These are phyloP conservation scores for Hephaestus fuliginosus DNA, from an alignment of 2,797 vertebrate genomes.

Conservation along the genomic window DNA sequence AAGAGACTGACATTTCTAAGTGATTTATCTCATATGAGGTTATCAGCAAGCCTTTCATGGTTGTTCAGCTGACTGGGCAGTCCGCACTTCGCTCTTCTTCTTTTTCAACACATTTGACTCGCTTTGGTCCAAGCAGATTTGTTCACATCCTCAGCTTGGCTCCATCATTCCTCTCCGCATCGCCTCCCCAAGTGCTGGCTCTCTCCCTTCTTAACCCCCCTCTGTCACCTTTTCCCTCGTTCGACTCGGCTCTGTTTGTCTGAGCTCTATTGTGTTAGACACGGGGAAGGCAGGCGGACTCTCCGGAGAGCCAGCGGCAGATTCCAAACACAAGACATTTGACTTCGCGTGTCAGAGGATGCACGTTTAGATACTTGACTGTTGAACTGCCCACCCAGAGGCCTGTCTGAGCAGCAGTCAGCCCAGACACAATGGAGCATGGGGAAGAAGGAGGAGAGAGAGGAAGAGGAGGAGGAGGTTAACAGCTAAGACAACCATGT, in stretches of 20 bases:
- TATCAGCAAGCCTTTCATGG: conserved; percentile 56
- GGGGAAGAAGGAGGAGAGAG: conserved; percentile 26
- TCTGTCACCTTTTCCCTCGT: conserved; percentile 28
- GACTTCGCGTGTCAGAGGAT: conserved; percentile 68
- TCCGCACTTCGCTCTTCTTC: conserved; percentile 3
- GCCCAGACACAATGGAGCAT: conserved; percentile 60
- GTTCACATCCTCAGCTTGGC: background rate
- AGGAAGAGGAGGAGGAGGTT: conserved; percentile 50
- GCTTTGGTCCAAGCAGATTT: background rate
- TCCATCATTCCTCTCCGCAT: background rate
- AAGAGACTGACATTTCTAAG: conserved; percentile 50
- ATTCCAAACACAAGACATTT: conserved; percentile 67
- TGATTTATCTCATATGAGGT: conserved; percentile 64
- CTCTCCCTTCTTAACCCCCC: background rate
- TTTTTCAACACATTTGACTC: conserved; percentile 1
- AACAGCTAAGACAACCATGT: conserved; percentile 72
- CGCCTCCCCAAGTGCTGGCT: too few species aligned
- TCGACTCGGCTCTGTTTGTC: conserved; percentile 37
- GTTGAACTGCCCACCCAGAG: conserved; percentile 69
- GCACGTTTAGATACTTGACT: conserved; percentile 64
- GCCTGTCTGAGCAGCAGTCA: conserved; percentile 61
- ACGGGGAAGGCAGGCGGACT: conserved; percentile 15
- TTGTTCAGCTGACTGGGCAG: background rate
- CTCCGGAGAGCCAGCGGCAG: conserved; percentile 57
- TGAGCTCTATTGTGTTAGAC: conserved; percentile 20